Base-by-base conservation (phyloP, 2,888 invertebrate genomes). In the Cremastobaeus sp. region DNA sequence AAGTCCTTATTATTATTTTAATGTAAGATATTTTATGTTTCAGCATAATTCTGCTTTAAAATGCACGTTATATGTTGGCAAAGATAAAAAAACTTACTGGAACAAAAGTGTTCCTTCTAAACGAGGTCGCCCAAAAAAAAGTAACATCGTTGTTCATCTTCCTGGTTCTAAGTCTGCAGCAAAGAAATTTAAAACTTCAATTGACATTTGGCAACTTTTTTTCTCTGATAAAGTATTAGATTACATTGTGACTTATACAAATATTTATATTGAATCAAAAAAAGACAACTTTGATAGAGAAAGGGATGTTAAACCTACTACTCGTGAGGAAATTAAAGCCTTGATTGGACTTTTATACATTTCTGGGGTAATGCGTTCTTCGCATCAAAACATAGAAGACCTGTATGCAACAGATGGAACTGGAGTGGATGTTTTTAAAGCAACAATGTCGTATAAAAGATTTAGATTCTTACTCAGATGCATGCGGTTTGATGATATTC, bases 271-370 rank as follows among this genome's bases (percentile, higher is more conserved):
- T 50, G 59, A 66, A 64, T 71, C 73, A 66, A 39, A 73, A 39
- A 60, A 52, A 20, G 66, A 41, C 39, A 69, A 71, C 59, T 79
- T 76, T 76, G 28, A 68, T 45, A 74, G 78, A 77, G 32, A 39
- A 50, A 76, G 77, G 64, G 77, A 79, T 73, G 78, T 77, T 65
- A 70, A 68, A 69, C 69, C 57, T 43, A 79, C 77, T 15, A 69
- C 74, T 71, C 66, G 34, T 81, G 78, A 79, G 74, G 64, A 77
- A 59, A 28, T 80, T 8, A 60, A 74, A 71, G 77, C 79, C 54
- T 55, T 77, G 41, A 70, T 79, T 48, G 78, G 74, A 60, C 21
- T 69, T 8, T 43, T 69, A 37, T 69, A 70, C 54, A 6, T 54
- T n/a, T 37, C 52, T 37, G 55, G 70, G 35, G n/a, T 5, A 12